A percentile compares a stretch with the other conserved stretches of the same genome.
phyloP scores from a whole-genome alignment of 2,888 invertebrate species.

The Ceramica pisi region DNA sequence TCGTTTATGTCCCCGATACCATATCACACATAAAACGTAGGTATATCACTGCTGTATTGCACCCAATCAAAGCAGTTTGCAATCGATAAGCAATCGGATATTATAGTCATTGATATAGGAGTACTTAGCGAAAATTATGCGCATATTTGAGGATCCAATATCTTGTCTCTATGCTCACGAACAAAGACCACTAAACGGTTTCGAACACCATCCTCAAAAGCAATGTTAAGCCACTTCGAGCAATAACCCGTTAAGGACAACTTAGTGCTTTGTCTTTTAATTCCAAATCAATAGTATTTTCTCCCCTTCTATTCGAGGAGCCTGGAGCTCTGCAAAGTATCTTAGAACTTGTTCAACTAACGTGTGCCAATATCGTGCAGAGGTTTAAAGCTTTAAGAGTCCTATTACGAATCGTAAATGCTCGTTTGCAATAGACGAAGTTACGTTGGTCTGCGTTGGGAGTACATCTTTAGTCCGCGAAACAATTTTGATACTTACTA shows the following conservation, averaged over 20 bases:
- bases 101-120: conserved; percentile 56
- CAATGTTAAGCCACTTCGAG: conserved; percentile 19
- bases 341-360: conserved; percentile 41
- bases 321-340: conserved; percentile 16
- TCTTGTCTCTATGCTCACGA: conserved; percentile 24
- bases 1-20: conserved; percentile 87
- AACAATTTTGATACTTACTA: too few species aligned
- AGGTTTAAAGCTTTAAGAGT: conserved; percentile 23
- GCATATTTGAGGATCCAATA: conserved; percentile 29
- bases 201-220: neutral
- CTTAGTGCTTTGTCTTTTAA: conserved; percentile 23
- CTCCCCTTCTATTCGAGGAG: conserved; percentile 12
- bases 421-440: too few species aligned
- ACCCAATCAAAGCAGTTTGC: conserved; percentile 79
- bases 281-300: conserved; percentile 30
- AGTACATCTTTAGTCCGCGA: too few species aligned
- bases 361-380: conserved; percentile 35
- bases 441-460: too few species aligned
- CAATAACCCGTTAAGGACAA: conserved; percentile 10
- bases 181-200: conserved; percentile 23
- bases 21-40: conserved; percentile 76
- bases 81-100: conserved; percentile 78
- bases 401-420: too few species aligned
- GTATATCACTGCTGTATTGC: conserved; percentile 75
- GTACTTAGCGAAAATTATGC: conserved; percentile 29